Conservation (phyloP, 2,113 vertebrate genomes). For the Paraplagusia blochii region DNA sequence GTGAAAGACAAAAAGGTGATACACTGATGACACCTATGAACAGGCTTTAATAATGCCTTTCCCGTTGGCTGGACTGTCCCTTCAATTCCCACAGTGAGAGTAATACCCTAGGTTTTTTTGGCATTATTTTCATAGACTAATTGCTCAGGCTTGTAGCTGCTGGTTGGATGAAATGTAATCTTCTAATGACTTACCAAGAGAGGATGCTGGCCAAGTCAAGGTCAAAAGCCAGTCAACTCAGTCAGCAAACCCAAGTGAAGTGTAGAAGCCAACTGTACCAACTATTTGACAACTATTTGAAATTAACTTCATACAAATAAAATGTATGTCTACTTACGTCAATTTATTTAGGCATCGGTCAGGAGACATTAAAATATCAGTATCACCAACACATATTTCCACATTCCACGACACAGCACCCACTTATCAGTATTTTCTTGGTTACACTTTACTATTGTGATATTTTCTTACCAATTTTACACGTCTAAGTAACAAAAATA, state of each 20-base stretch:
- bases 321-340: too few species aligned
- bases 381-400: too few species aligned
- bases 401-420: too few species aligned
- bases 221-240: conserved; percentile 12
- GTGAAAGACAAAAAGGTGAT: background rate
- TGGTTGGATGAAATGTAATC: conserved; percentile 26
- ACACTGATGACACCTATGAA: background rate
- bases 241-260: conserved; percentile 20
- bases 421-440: too few species aligned
- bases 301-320: too few species aligned
- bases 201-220: conserved; percentile 15
- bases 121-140: conserved; percentile 38
- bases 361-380: too few species aligned
- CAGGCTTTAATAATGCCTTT: background rate
- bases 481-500: too few species aligned
- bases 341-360: too few species aligned
- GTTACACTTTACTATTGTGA: too few species aligned
- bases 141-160: conserved; percentile 32
- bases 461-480: too few species aligned
- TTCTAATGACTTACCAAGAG: conserved; percentile 33
- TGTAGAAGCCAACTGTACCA: too few species aligned
- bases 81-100: conserved; percentile 15
- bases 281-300: too few species aligned
- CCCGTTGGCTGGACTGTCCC: background rate
- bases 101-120: conserved; percentile 24